Evolutionary conservation across 2,797 vertebrate genomes (phyloP), one percentile per base, ranked within the genome.

Genomic region (Poecilia picta): DNA sequence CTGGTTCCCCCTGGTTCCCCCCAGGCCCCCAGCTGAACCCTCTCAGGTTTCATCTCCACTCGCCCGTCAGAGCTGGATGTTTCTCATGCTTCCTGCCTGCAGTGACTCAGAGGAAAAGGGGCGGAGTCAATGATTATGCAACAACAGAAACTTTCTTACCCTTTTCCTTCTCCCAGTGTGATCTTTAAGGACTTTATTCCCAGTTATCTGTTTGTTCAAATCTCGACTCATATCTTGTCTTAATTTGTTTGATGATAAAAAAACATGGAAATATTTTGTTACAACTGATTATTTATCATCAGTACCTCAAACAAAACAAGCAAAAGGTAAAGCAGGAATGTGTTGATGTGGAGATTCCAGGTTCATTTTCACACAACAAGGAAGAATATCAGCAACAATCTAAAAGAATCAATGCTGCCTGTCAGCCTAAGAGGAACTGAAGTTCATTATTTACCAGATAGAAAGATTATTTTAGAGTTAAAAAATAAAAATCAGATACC

Each of bases 41-140:
- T 4, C 49, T 23, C 49, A 23, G 1, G 8, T 25, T n/a, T 55
- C 51, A 10, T n/a, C 51, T 66, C 62, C 33, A 10, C 16, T 8
- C 62, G 33, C 25, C 36, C 36, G 49, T 28, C 1, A 3, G 8
- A 57, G n/a, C 53, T 12, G 16, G 25, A 28, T 3, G 28, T 16
- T 11, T 74, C 53, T 45, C 10, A 33, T 23, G 6, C 72, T 73
- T 49, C 72, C 72, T 75, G 25, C 73, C 53, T 28, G 73, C 15
- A 31, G 73, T 75, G 74, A 75, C 55, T 75, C 74, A 76, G 51
- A 55, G 39, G 12, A 23, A 49, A n/a, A 18, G 25, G n/a, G 55
- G 55, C 31, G n/a, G 55, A 36, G 46, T 16, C 46, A 55, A 66
- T 11, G 33, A 23, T 66, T 20, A 39, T 25, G 64, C 20, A 66